These are phyloP conservation scores for Forbesichthys papilliferus DNA, from an alignment of 2,113 vertebrate genomes.

Conservation along the genomic window DNA sequence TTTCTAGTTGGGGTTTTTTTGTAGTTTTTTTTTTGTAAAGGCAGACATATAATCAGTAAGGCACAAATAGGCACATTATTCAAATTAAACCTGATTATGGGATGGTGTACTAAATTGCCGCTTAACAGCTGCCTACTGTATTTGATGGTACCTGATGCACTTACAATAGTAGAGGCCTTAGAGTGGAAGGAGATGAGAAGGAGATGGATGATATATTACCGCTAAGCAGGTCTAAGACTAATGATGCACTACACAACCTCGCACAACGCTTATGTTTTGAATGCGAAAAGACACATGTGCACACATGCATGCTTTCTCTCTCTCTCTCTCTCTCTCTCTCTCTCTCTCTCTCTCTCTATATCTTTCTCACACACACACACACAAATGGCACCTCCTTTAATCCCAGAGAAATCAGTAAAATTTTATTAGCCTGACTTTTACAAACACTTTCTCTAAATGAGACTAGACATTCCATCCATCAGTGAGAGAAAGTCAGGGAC, in stretches of 20 bases:
- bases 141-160: neutral
- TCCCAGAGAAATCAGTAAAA: conserved; percentile 67
- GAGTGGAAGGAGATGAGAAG: conserved; percentile 35
- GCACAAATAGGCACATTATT: no score
- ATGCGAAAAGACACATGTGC: neutral
- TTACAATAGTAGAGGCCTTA: conserved; percentile 50
- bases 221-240: conserved; percentile 63
- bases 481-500: conserved; percentile 36
- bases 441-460: conserved; percentile 68
- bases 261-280: conserved; percentile 51
- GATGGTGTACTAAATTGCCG: no score
- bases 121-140: no score
- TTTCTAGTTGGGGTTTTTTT: no score
- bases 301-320: neutral
- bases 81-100: no score
- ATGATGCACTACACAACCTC: conserved; percentile 63
- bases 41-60: no score
- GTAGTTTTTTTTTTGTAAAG: no score
- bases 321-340: conserved; percentile 4
- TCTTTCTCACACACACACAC: neutral
- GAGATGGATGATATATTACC: conserved; percentile 70
- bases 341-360: neutral
- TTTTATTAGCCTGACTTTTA: conserved; percentile 75
- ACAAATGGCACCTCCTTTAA: conserved; percentile 63
- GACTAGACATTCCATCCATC: conserved; percentile 72